Evolutionary conservation across 2,888 invertebrate genomes (phyloP).

Genomic region (Lasioglossum malachurum): DNA sequence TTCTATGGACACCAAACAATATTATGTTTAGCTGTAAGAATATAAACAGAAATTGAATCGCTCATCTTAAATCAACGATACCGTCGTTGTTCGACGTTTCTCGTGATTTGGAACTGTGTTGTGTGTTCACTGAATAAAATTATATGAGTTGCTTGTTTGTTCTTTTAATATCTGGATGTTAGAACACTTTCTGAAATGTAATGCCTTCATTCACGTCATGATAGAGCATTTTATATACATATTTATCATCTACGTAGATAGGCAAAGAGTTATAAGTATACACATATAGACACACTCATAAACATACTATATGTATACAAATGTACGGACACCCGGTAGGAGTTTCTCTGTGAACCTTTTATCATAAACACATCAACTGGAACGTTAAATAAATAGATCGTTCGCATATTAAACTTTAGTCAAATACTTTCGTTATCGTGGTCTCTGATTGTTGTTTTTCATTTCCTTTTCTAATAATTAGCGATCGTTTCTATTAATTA

Average conservation of each 20-base stretch:
- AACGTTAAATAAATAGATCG: slow-evolving; percentile 31
- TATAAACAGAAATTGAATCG: neutral
- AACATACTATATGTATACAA: slow-evolving; percentile 39
- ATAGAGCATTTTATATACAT: slow-evolving; percentile 22
- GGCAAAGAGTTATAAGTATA: slow-evolving; percentile 34
- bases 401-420: slow-evolving; percentile 32
- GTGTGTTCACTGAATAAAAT: neutral
- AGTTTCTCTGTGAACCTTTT: slow-evolving; percentile 31
- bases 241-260: slow-evolving; percentile 33
- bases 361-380: slow-evolving; percentile 42
- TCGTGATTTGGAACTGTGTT: neutral
- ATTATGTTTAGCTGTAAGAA: neutral
- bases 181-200: slow-evolving; percentile 16
- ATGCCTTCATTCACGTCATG: slow-evolving; percentile 19
- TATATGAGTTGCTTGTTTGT: neutral
- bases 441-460: slow-evolving; percentile 49
- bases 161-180: neutral
- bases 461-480: slow-evolving; percentile 32
- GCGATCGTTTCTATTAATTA: slow-evolving; percentile 37
- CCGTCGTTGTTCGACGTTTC: neutral
- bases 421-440: slow-evolving; percentile 59
- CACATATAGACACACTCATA: slow-evolving; percentile 38
- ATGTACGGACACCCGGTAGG: slow-evolving; percentile 48
- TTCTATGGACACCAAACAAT: neutral
- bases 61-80: neutral